A percentile compares a stretch with the other conserved stretches of the same genome.
These are phyloP conservation scores for Microcebus griseorufus DNA, from an alignment of 2,113 vertebrate genomes.

Conservation along the genomic window DNA sequence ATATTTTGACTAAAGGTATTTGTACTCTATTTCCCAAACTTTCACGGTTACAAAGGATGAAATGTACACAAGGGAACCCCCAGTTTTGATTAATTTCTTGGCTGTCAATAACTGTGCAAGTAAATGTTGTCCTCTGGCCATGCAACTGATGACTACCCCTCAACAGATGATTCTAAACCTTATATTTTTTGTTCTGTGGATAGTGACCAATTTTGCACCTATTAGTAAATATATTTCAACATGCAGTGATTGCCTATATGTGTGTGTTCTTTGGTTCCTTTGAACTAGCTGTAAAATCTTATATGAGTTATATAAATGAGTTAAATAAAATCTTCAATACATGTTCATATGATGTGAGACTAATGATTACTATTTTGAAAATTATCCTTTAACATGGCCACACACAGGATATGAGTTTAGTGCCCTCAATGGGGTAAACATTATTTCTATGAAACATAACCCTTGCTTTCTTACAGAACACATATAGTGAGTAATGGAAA, in stretches of 20 bases:
- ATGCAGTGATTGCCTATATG: neutral
- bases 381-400: neutral
- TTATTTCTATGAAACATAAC: neutral
- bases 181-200: neutral
- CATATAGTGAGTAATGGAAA: neutral
- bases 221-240: slow-evolving; percentile 11
- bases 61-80: slow-evolving; percentile 70
- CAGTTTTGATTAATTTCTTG: slow-evolving; percentile 65
- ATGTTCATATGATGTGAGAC: neutral
- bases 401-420: neutral
- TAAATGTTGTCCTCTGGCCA: neutral
- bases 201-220: neutral
- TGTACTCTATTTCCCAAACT: neutral
- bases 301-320: neutral
- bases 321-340: neutral
- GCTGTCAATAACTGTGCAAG: slow-evolving; percentile 38
- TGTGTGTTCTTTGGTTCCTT: neutral
- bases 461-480: neutral
- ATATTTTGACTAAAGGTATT: neutral
- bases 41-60: slow-evolving; percentile 39
- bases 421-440: neutral
- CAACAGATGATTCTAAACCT: neutral
- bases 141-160: neutral
- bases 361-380: neutral
- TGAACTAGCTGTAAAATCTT: neutral